Percentiles rank a stretch among this genome's conserved stretches.
These are phyloP conservation scores for Cephus rjabovi DNA, from an alignment of 2,888 invertebrate species.

Conservation along the genomic window DNA sequence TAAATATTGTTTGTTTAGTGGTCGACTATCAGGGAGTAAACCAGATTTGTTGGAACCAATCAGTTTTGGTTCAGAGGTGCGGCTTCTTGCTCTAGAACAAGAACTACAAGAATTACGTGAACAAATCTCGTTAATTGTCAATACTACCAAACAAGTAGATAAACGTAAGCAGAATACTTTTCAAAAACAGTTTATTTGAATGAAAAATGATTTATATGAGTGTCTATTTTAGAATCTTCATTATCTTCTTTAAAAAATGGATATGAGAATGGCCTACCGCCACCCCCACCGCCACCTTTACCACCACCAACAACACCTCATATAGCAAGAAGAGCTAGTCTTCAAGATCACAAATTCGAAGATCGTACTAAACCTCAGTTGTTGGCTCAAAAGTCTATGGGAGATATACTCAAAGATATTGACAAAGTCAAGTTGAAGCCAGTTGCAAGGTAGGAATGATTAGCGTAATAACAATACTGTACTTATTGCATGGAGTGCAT, in stretches of 20 bases:
- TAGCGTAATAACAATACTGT: not conserved
- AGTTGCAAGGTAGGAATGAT: slow-evolving; percentile 49
- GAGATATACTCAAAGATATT: slow-evolving; percentile 59
- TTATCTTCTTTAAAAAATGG: slow-evolving; percentile 27
- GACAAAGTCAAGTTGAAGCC: slow-evolving; percentile 58
- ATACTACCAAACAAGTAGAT: slow-evolving; percentile 49
- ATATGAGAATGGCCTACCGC: slow-evolving; percentile 27
- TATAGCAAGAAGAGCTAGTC: slow-evolving; percentile 61
- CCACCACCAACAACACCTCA: slow-evolving; percentile 61
- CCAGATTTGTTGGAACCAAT: slow-evolving; percentile 63
- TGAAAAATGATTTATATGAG: not conserved
- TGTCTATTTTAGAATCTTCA: slow-evolving; percentile 40
- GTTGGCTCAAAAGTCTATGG: slow-evolving; percentile 56
- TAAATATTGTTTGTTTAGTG: slow-evolving; percentile 30
- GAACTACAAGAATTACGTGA: slow-evolving; percentile 62
- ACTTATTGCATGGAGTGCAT: not conserved
- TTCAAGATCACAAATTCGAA: slow-evolving; percentile 59
- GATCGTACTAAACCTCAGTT: slow-evolving; percentile 52
- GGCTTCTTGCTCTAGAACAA: slow-evolving; percentile 62
- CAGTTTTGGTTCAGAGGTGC: slow-evolving; percentile 63
- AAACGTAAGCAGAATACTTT: slow-evolving; percentile 43
- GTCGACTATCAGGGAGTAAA: slow-evolving; percentile 56
- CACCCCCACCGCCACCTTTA: slow-evolving; percentile 57
- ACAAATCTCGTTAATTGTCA: slow-evolving; percentile 61
- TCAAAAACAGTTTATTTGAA: not conserved